These are phyloP conservation scores for Zaprionus gabonicus DNA, from an alignment of 1,140 invertebrate species.

Conservation along the genomic window DNA sequence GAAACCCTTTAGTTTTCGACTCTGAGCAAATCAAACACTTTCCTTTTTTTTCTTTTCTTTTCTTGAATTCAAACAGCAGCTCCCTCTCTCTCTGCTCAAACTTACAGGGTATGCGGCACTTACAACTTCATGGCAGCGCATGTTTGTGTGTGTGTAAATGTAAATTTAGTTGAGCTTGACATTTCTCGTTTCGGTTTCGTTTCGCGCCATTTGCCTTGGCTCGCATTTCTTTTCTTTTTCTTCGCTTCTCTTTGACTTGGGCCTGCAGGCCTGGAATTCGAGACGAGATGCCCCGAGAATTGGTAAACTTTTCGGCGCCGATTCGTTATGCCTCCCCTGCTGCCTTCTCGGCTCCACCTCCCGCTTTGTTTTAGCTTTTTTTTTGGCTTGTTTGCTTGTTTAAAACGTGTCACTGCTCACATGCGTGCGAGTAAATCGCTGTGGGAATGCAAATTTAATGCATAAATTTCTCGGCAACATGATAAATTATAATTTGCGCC, in stretches of 20 bases:
- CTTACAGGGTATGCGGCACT: constrained; percentile 23
- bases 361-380: not conserved
- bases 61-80: not conserved
- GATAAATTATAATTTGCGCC: constrained; percentile 40
- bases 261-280: constrained; percentile 16
- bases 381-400: not conserved
- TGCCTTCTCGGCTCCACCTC: not conserved
- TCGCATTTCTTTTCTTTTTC: constrained; percentile 22
- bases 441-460: constrained; percentile 41
- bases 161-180: constrained; percentile 44
- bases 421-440: constrained; percentile 48
- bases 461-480: constrained; percentile 56
- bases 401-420: constrained; percentile 36
- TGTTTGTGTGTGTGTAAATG: constrained; percentile 28
- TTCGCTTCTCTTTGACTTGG: constrained; percentile 2
- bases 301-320: constrained; percentile 57
- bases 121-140: constrained; percentile 50
- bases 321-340: not conserved
- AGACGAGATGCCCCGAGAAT: constrained; percentile 41
- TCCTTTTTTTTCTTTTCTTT: not conserved
- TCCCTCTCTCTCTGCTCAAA: not conserved
- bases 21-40: not conserved
- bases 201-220: constrained; percentile 45
- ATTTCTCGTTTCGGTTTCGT: constrained; percentile 46
- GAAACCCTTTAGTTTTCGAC: not conserved